These are phyloP conservation scores for Archips crataeganus DNA, from an alignment of 2,888 invertebrate genomes.

Conservation along the genomic window DNA sequence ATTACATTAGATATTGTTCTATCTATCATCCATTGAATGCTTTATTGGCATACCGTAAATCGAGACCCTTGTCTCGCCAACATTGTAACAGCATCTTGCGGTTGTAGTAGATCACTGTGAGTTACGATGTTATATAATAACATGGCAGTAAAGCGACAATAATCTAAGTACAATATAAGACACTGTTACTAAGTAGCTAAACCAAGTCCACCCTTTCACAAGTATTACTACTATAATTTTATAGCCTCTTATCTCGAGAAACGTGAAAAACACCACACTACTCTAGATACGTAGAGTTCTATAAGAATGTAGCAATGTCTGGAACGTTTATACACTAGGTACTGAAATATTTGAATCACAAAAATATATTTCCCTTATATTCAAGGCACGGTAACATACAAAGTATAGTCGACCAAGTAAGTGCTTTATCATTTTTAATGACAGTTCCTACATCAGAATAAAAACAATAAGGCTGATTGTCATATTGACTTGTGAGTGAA, in stretches of 20 bases:
- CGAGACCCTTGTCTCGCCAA: slow-evolving; percentile 10
- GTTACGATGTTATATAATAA: slow-evolving; percentile 35
- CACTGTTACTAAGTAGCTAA: slow-evolving; percentile 33
- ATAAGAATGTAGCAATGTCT: background rate
- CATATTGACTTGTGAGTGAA: too few species aligned
- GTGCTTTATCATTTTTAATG: too few species aligned
- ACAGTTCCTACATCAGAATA: too few species aligned
- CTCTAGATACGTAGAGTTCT: background rate
- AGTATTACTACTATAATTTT: slow-evolving; percentile 27
- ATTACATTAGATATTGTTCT: background rate
- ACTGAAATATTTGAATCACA: background rate
- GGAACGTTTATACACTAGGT: background rate
- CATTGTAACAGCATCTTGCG: slow-evolving; percentile 35
- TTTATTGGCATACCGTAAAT: slow-evolving; percentile 26
- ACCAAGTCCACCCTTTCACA: slow-evolving; percentile 28
- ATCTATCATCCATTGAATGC: slow-evolving; percentile 18
- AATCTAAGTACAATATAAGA: slow-evolving; percentile 30
- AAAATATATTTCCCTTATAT: background rate
- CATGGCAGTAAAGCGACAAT: slow-evolving; percentile 32
- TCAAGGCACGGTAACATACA: background rate
- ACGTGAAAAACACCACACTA: slow-evolving; percentile 6
- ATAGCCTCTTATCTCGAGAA: slow-evolving; percentile 28
- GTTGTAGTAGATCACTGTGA: slow-evolving; percentile 38
- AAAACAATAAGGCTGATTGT: too few species aligned
- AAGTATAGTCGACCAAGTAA: too few species aligned